Percentiles rank a stretch among this genome's conserved stretches.
Conservation (phyloP, 2,113 vertebrate genomes). For the Vireo altiloquus region DNA sequence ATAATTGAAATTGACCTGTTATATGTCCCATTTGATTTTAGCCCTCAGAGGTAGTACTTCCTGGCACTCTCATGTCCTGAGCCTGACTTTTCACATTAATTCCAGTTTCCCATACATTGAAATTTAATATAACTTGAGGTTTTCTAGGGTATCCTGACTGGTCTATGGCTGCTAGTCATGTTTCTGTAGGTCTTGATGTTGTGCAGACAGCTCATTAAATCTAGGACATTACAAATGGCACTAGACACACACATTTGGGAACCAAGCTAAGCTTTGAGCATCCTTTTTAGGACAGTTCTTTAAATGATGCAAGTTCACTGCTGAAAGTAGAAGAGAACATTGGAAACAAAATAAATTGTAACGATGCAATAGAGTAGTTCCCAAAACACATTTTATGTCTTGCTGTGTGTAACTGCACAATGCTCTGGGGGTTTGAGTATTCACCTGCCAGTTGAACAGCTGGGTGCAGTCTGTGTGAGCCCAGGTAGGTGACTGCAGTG, state of each 20-base stretch:
- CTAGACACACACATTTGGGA: neutral
- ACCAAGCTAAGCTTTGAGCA: neutral
- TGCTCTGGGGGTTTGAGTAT: neutral
- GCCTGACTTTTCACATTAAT: neutral
- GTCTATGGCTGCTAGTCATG: neutral
- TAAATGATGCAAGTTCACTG: neutral
- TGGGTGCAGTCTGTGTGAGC: neutral
- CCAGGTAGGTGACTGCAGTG: neutral
- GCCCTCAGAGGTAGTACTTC: neutral
- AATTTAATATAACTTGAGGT: neutral
- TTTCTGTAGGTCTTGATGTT: neutral
- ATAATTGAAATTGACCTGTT: neutral
- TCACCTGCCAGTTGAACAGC: neutral
- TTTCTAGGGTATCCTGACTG: neutral
- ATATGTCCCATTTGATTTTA: neutral
- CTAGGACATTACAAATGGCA: neutral
- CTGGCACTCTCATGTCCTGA: neutral
- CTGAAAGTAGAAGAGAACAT: neutral
- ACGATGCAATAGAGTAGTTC: neutral
- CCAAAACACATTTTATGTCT: neutral
- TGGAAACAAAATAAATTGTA: neutral
- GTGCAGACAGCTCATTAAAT: neutral
- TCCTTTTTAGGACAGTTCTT: neutral
- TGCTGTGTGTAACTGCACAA: neutral
- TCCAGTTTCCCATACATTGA: neutral